phyloP scores from a whole-genome alignment of 2,797 vertebrate species.

The Linurgus olivaceus region DNA sequence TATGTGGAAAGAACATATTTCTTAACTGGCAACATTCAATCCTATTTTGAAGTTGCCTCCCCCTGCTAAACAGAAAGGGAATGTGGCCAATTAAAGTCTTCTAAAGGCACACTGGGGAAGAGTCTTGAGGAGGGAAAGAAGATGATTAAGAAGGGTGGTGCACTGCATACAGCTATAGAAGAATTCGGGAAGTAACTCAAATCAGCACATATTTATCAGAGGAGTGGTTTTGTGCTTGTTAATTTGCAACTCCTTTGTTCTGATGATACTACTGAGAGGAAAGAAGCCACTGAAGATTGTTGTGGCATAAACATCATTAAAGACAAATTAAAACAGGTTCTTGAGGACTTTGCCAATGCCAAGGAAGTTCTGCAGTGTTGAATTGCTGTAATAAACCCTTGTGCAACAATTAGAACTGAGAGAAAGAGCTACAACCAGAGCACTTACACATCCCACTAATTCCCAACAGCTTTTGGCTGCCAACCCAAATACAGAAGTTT shows the following conservation, averaged over 20 bases:
- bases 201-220: not conserved
- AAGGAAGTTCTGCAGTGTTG: not conserved
- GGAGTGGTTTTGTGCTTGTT: not conserved
- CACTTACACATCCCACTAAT: not conserved
- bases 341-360: not conserved
- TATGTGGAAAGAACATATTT: conserved; percentile 8
- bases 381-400: not conserved
- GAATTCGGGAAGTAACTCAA: not conserved
- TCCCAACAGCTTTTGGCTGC: not conserved
- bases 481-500: not conserved
- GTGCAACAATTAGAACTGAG: not conserved
- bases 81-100: not conserved
- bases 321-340: not conserved
- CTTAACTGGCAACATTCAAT: conserved; percentile 6
- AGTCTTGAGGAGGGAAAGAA: not conserved
- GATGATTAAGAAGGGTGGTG: not conserved
- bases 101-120: not conserved
- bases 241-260: not conserved
- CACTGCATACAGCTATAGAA: not conserved
- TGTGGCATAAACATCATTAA: not conserved
- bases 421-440: not conserved
- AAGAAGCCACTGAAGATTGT: not conserved
- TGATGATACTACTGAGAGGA: not conserved
- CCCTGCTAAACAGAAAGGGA: not conserved
- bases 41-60: not conserved